These are phyloP conservation scores for Ammodytes marinus DNA, from an alignment of 2,113 vertebrate genomes.

Conservation along the genomic window DNA sequence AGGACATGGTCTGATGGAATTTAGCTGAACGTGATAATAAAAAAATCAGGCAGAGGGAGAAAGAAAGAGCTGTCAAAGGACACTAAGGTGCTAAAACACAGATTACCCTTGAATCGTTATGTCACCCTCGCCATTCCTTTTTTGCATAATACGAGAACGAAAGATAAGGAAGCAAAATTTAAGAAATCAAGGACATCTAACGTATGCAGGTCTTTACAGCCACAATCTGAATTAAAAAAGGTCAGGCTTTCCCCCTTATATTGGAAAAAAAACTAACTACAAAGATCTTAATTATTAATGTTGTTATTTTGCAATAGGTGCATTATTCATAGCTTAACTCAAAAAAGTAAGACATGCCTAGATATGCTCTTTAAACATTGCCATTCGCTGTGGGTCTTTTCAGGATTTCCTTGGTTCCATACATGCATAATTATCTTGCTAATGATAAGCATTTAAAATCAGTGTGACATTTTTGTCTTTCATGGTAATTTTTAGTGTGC, in stretches of 20 bases:
- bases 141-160: conserved; percentile 3
- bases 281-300: conserved; percentile 48
- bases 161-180: conserved; percentile 49
- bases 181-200: conserved; percentile 25
- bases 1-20: conserved; percentile 74
- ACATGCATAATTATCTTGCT: conserved; percentile 25
- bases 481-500: neutral
- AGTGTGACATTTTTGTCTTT: conserved; percentile 8
- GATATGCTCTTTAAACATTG: conserved; percentile 13
- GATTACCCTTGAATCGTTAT: conserved; percentile 70
- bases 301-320: conserved; percentile 15
- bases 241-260: conserved; percentile 47
- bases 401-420: conserved; percentile 7
- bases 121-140: conserved; percentile 68
- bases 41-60: conserved; percentile 37
- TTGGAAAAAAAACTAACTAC: conserved; percentile 55
- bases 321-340: conserved; percentile 49
- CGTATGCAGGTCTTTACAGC: conserved; percentile 37
- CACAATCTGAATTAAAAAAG: conserved; percentile 59
- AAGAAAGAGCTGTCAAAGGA: conserved; percentile 71
- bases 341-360: conserved; percentile 12
- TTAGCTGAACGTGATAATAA: conserved; percentile 46
- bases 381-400: conserved; percentile 6
- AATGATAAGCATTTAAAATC: conserved; percentile 6
- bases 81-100: conserved; percentile 61